Conservation (phyloP, 2,888 invertebrate species). For the Caenorhabditis plicata region DNA sequence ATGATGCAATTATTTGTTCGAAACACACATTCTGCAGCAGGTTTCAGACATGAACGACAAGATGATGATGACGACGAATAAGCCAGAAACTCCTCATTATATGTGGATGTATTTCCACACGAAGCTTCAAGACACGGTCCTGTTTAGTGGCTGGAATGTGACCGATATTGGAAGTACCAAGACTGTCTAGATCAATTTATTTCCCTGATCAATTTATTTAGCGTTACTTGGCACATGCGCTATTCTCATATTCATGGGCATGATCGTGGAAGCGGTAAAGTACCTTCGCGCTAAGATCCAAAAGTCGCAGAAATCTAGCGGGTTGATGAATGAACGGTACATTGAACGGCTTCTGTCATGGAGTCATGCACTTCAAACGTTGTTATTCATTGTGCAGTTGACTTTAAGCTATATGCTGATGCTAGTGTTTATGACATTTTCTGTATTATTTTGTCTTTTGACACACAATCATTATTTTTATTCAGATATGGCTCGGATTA, state of each 20-base stretch:
- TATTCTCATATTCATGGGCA: slow-evolving; percentile 44
- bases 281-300: slow-evolving; percentile 47
- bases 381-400: slow-evolving; percentile 54
- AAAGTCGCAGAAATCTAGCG: slow-evolving; percentile 1
- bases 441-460: slow-evolving; percentile 10
- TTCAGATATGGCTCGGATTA: slow-evolving; percentile 53
- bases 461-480: not conserved
- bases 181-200: too few relatives aligned
- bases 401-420: slow-evolving; percentile 56
- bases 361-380: slow-evolving; percentile 50
- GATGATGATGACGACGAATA: slow-evolving; percentile 7
- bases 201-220: not conserved
- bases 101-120: slow-evolving; percentile 66
- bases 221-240: slow-evolving; percentile 39
- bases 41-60: too few relatives aligned
- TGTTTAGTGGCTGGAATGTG: slow-evolving; percentile 59
- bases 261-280: slow-evolving; percentile 54
- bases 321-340: slow-evolving; percentile 4
- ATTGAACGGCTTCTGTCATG: slow-evolving; percentile 37
- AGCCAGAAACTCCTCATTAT: too few relatives aligned
- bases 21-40: too few relatives aligned
- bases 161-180: slow-evolving; percentile 50
- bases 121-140: slow-evolving; percentile 53
- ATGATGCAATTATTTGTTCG: too few relatives aligned
- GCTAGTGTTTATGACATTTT: slow-evolving; percentile 64